These are phyloP conservation scores for Phrynosoma platyrhinos DNA, from an alignment of 2,113 vertebrate species.

Conservation along the genomic window DNA sequence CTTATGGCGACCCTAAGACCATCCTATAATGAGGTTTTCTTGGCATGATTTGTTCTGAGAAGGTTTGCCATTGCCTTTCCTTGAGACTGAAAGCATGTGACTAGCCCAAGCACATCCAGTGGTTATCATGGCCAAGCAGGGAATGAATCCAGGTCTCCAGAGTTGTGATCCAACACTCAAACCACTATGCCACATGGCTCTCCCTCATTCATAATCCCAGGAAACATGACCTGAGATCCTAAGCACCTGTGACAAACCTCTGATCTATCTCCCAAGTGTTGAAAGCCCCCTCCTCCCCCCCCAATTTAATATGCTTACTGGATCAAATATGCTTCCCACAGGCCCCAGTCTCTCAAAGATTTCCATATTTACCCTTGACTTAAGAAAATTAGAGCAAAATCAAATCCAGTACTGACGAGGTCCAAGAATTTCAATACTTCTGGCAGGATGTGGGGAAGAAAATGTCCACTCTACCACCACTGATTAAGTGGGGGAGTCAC, in stretches of 20 bases:
- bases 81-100: too few relatives aligned
- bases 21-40: too few relatives aligned
- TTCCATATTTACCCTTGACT: neutral
- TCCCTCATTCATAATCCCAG: neutral
- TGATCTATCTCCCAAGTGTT: neutral
- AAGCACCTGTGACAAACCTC: constrained; percentile 1
- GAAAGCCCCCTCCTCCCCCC: neutral
- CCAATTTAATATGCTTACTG: neutral
- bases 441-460: neutral
- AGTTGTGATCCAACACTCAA: too few relatives aligned
- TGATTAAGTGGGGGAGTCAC: neutral
- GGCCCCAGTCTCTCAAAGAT: neutral
- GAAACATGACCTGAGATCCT: neutral
- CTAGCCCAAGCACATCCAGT: too few relatives aligned
- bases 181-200: too few relatives aligned
- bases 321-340: neutral
- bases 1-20: too few relatives aligned
- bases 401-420: neutral
- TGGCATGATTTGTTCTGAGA: too few relatives aligned
- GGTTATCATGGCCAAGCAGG: too few relatives aligned
- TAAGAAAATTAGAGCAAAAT: neutral
- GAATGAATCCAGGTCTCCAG: too few relatives aligned
- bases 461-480: neutral
- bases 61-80: too few relatives aligned
- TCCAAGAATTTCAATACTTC: constrained; percentile 26